Evolutionary conservation across 1,140 invertebrate genomes (phyloP).

Genomic region (Drosophila tani): DNA sequence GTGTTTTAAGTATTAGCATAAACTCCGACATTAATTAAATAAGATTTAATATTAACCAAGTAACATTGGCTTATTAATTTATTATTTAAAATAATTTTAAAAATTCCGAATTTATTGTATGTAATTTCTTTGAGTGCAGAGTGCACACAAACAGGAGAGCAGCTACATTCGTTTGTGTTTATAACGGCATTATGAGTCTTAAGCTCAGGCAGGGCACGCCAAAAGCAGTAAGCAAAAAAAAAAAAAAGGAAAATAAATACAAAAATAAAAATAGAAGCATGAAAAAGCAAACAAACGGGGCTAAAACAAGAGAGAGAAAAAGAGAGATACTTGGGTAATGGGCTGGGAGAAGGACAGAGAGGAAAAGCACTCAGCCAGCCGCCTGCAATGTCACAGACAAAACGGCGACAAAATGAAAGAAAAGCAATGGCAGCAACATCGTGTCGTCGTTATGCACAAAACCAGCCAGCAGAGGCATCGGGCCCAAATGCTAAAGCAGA

Average conservation of each 20-base stretch:
- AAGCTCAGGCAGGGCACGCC: conserved; percentile 55
- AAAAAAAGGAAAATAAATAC: conserved; percentile 43
- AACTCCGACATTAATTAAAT: too few species aligned
- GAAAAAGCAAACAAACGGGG: conserved; percentile 56
- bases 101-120: too few species aligned
- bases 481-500: conserved; percentile 77
- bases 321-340: conserved; percentile 9
- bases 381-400: conserved; percentile 79
- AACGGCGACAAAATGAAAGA: conserved; percentile 75
- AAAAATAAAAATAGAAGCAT: conserved; percentile 44
- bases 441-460: conserved; percentile 77
- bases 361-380: conserved; percentile 54
- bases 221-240: conserved; percentile 58
- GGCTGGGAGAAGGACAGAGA: conserved; percentile 15
- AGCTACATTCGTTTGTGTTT: conserved; percentile 65
- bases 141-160: conserved; percentile 22
- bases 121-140: not conserved
- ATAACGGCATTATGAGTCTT: conserved; percentile 83
- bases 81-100: too few species aligned
- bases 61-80: too few species aligned
- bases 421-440: conserved; percentile 75
- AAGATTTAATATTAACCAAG: too few species aligned
- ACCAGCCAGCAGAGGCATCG: conserved; percentile 40
- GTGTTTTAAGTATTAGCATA: too few species aligned
- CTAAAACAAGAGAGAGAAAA: conserved; percentile 45